Evolutionary conservation across 2,888 invertebrate genomes (phyloP), one percentile per base, ranked within the genome.

Genomic region (Heliconius ismenius): DNA sequence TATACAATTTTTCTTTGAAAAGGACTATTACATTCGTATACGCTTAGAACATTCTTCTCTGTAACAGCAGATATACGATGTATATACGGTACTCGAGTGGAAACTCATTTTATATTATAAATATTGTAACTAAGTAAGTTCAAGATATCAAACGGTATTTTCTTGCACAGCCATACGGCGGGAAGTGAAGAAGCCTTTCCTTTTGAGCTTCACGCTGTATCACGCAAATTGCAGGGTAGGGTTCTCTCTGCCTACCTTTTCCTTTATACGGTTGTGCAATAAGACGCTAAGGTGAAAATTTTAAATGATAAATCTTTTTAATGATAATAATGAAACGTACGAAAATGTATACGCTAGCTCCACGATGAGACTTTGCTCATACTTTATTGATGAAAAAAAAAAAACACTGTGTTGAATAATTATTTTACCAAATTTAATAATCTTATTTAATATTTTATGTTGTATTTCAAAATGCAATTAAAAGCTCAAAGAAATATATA

Each of bases 401-500:
- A 88, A 89, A 67, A 67, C 24, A 70, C 70, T 70, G 90, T 94
- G 94, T 94, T 93, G 88, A 93, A 94, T 94, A 95, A 96, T 96
- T 95, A 96, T 95, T 95, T 96, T 96, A 96, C 96, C 96, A 96
- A 95, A 96, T 95, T 95, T 92, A 94, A 95, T 96, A 95, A 95
- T 95, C 96, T 96, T 96, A 96, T 96, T 96, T 96, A 96, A 96
- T 96, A 96, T 96, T 96, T 94, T 94, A 96, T 96, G 96, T 96
- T 96, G 96, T 96, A 96, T 95, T 96, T 96, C 96, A 96, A 95
- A 96, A 96, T 96, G 96, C 96, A 96, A 96, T 96, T 96, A 96
- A 95, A 96, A 96, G 96, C 96, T 96, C 96, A 96, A 96, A 96
- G 96, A 96, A 96, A 96, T 96, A 96, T 96, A 95, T 96, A 96